Conservation (phyloP, 2,888 invertebrate species). For the Crioceris asparagi region DNA sequence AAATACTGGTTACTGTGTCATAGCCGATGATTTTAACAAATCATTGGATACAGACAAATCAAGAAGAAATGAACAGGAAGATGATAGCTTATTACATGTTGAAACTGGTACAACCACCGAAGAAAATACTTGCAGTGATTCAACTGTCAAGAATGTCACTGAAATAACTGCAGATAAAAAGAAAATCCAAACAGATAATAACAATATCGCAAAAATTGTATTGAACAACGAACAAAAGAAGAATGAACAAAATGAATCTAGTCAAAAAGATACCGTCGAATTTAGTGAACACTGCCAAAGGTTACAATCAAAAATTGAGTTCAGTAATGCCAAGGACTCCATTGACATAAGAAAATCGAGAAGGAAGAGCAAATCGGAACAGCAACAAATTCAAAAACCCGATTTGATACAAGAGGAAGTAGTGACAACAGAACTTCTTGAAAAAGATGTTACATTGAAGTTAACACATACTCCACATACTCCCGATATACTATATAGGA, state of each 20-base stretch:
- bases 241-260: slow-evolving; percentile 2
- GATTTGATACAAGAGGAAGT: slow-evolving; percentile 34
- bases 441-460: slow-evolving; percentile 12
- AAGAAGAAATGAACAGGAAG: slow-evolving; percentile 40
- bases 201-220: neutral
- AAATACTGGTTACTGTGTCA: slow-evolving; percentile 33
- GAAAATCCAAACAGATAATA: slow-evolving; percentile 4
- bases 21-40: slow-evolving; percentile 20
- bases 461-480: slow-evolving; percentile 21
- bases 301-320: slow-evolving; percentile 56
- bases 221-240: neutral
- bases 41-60: slow-evolving; percentile 1
- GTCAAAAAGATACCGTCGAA: slow-evolving; percentile 20
- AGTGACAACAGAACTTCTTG: slow-evolving; percentile 23
- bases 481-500: slow-evolving; percentile 31
- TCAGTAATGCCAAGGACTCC: slow-evolving; percentile 58
- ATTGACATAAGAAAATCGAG: slow-evolving; percentile 52
- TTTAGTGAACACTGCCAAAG: slow-evolving; percentile 55
- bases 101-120: slow-evolving; percentile 47
- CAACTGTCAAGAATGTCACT: slow-evolving; percentile 36
- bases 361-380: slow-evolving; percentile 36
- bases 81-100: slow-evolving; percentile 45
- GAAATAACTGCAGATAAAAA: slow-evolving; percentile 23
- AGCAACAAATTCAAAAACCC: slow-evolving; percentile 23
- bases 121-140: slow-evolving; percentile 44